Percentiles rank a stretch among this genome's conserved stretches.
These are phyloP conservation scores for Myotis davidii DNA, from an alignment of 2,113 vertebrate genomes.

Conservation along the genomic window DNA sequence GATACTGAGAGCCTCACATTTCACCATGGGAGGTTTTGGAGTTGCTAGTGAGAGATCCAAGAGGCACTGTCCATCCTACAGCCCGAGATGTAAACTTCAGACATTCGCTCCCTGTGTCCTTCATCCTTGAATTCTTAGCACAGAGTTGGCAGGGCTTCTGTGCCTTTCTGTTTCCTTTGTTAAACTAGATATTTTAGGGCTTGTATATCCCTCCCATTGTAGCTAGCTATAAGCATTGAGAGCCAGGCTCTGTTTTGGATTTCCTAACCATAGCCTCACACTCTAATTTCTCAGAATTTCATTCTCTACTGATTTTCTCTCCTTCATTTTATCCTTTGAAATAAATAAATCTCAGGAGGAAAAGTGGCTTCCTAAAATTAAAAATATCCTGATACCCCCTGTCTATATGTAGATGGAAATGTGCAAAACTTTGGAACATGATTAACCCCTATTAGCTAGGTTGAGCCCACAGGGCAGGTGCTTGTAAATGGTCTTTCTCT, in stretches of 20 bases:
- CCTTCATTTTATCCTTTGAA: not conserved
- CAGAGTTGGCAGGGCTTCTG: not conserved
- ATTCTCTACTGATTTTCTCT: not conserved
- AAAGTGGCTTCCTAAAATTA: not conserved
- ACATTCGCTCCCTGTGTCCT: not conserved
- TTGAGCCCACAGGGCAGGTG: not conserved
- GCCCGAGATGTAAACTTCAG: not conserved
- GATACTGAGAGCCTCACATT: not conserved
- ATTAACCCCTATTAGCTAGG: not conserved
- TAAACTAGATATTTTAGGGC: no score
- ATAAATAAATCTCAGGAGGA: not conserved
- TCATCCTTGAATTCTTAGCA: not conserved
- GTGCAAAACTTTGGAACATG: not conserved
- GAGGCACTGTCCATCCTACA: not conserved
- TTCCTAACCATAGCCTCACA: not conserved
- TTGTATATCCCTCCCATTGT: rapidly evolving
- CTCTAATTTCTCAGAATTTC: not conserved
- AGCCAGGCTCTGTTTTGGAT: not conserved
- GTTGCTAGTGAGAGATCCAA: not conserved
- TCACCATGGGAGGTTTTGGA: not conserved
- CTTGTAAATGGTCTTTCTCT: not conserved
- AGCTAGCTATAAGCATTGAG: not conserved
- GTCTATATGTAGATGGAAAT: not conserved
- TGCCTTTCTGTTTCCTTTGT: not conserved
- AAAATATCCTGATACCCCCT: not conserved